Conservation (phyloP, 2,888 invertebrate genomes). For the Trilocha varians region DNA sequence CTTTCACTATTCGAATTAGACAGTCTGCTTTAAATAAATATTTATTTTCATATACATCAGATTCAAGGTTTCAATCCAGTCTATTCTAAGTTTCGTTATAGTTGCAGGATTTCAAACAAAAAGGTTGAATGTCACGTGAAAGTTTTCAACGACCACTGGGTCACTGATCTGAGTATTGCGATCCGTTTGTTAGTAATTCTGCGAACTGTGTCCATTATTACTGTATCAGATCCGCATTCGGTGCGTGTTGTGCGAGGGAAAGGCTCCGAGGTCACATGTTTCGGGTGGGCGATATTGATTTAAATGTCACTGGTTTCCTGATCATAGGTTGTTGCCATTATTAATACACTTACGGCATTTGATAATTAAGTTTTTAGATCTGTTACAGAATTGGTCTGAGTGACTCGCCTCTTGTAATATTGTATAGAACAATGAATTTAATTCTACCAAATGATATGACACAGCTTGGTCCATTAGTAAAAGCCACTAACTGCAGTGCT, state of each 20-base stretch:
- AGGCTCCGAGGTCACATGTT: constrained; percentile 33
- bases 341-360: not conserved
- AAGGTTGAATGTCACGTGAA: not conserved
- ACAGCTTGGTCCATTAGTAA: constrained; percentile 1
- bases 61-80: no score
- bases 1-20: no score
- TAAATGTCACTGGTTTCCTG: constrained; percentile 20
- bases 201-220: not conserved
- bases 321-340: not conserved
- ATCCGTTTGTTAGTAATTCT: not conserved
- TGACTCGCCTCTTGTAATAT: no score
- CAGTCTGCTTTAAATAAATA: no score
- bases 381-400: not conserved
- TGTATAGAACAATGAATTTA: no score
- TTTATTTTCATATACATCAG: no score
- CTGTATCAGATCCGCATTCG: constrained; percentile 12
- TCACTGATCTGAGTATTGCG: not conserved
- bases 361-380: not conserved
- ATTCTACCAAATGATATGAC: no score
- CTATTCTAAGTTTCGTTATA: no score
- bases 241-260: constrained; percentile 30
- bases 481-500: constrained; percentile 2
- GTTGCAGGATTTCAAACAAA: no score
- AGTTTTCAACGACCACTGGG: not conserved
- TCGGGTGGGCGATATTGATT: constrained; percentile 24